Evolutionary conservation across 2,888 invertebrate species (phyloP).

Genomic region (Galerucella calmariensis): DNA sequence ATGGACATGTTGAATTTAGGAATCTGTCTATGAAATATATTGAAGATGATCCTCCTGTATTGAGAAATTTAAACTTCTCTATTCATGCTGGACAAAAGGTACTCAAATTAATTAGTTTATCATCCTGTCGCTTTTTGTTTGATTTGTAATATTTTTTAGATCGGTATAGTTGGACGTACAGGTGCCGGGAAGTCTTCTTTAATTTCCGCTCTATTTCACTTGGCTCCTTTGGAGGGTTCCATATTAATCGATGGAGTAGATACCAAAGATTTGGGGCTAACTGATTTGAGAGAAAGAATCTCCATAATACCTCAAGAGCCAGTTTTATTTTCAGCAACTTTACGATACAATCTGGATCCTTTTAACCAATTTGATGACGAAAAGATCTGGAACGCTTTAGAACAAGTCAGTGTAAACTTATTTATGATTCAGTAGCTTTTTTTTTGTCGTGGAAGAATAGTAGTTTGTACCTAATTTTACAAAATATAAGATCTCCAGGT

Average conservation of each 20-base stretch:
- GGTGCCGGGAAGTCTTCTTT: constrained; percentile 90
- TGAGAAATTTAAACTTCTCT: constrained; percentile 73
- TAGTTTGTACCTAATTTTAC: too few relatives aligned
- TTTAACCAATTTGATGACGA: constrained; percentile 79
- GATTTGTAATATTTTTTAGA: constrained; percentile 63
- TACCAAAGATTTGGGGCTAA: constrained; percentile 76
- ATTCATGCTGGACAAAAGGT: constrained; percentile 76
- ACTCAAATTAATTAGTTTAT: not conserved
- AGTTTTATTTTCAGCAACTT: constrained; percentile 83
- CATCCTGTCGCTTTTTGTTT: not conserved
- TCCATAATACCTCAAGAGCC: constrained; percentile 96
- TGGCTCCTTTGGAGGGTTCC: constrained; percentile 81
- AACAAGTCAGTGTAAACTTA: constrained; percentile 66
- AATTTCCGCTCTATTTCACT: constrained; percentile 84
- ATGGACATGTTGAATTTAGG: constrained; percentile 71
- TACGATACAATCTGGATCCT: constrained; percentile 88
- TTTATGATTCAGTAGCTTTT: too few relatives aligned
- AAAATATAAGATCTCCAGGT: too few relatives aligned
- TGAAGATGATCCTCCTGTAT: constrained; percentile 71
- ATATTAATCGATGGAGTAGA: constrained; percentile 82
- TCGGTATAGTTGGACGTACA: constrained; percentile 88
- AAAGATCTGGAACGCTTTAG: constrained; percentile 81
- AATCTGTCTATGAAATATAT: constrained; percentile 74
- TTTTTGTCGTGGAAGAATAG: too few relatives aligned
- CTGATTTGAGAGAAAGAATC: constrained; percentile 82